phyloP scores from a whole-genome alignment of 1,140 invertebrate species.

The Leguminivora glycinivorella region DNA sequence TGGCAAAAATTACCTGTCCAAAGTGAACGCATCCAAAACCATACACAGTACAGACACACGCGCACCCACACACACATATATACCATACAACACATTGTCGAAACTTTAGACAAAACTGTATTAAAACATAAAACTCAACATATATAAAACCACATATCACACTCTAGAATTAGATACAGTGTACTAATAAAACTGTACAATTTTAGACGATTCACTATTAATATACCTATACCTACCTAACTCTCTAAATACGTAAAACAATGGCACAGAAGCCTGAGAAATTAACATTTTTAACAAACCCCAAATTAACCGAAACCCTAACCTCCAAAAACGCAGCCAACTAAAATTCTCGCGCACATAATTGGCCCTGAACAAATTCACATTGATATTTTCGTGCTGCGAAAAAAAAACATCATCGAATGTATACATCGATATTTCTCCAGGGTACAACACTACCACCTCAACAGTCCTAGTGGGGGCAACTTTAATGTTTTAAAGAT shows the following conservation, averaged over 20 bases:
- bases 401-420: slow-evolving; percentile 72
- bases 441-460: slow-evolving; percentile 49
- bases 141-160: too few relatives aligned
- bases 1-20: too few relatives aligned
- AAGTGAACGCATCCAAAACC: too few relatives aligned
- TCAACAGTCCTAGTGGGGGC: slow-evolving; percentile 30
- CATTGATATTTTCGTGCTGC: slow-evolving; percentile 75
- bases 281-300: slow-evolving; percentile 35
- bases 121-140: too few relatives aligned
- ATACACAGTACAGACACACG: too few relatives aligned
- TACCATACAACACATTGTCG: too few relatives aligned
- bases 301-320: neutral
- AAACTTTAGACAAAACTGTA: too few relatives aligned
- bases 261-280: neutral
- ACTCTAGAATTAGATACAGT: too few relatives aligned
- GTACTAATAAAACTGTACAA: too few relatives aligned
- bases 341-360: slow-evolving; percentile 46
- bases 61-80: too few relatives aligned
- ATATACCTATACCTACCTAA: neutral
- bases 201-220: neutral
- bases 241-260: neutral
- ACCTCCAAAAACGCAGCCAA: neutral
- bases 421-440: slow-evolving; percentile 64
- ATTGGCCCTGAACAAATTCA: slow-evolving; percentile 72
- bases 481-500: slow-evolving; percentile 34